Base-by-base conservation (phyloP, 2,113 vertebrate genomes). In the Maccullochella peelii region DNA sequence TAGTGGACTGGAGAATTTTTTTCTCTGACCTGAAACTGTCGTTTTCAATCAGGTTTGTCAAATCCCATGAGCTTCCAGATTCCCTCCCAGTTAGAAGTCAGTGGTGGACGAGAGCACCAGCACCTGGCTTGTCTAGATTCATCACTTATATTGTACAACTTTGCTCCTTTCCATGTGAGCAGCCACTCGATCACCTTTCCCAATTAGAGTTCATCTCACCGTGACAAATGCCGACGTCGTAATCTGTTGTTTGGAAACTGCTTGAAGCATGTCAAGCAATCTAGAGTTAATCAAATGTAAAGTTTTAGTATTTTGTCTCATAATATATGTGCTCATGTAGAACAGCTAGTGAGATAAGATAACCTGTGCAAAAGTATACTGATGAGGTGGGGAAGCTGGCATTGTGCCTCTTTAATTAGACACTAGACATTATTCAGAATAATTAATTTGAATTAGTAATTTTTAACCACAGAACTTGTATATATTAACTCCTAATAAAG, bases 201-300 rank as follows among this genome's bases (percentile, higher is more conserved):
- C 80, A 93, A 89, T 91, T 88, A 87, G 61, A 72, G 69, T 40
- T 85, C 85, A 88, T 79, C 73, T 72, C 49, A 42, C 83, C 70
- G 69, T 89, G 88, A 86, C 88, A 68, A 87, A 91, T 88, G 83
- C 77, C 2, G 20, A 9, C 18, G 25, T 38, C 11, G 69, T 82
- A 80, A 88, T 91, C 52, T 65, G 58, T 86, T 88, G 68, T 91
- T 77, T 74, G 40, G 59, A 79, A 61, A 40, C 44, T 11, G 50
- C 61, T 59, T 1, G 9, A 55, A 52, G 62, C 47, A 58, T 33
- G 7, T 59, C 2, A 8, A 20, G 27, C 42, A 44, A 79, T 65
- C 16, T 54, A 16, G 42, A 70, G 30, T 81, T 59, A 12, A 55
- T 86, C 58, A 7, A 73, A 69, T 62, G 8, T 11, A 44, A 77